These are phyloP conservation scores for Asobara japonica DNA, from an alignment of 1,140 invertebrate species.

Conservation along the genomic window DNA sequence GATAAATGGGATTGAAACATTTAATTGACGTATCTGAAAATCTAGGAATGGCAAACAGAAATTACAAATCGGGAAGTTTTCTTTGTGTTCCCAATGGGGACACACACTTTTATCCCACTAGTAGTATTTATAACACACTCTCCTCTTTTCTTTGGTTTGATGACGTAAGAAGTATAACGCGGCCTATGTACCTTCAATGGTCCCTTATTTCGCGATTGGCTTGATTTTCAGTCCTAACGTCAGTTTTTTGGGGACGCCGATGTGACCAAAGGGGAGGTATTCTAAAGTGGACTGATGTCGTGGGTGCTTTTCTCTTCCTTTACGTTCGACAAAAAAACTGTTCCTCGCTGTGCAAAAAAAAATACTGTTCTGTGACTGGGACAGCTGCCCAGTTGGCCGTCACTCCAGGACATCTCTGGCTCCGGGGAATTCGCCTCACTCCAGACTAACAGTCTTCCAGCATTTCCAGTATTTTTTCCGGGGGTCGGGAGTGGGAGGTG, in stretches of 20 bases:
- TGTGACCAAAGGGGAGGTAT: too few species aligned
- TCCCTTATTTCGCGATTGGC: too few species aligned
- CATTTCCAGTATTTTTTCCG: constrained; percentile 5
- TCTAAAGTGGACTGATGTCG: constrained; percentile 50
- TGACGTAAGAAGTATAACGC: too few species aligned
- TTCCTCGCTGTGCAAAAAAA: constrained; percentile 23
- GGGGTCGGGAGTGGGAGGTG: not conserved
- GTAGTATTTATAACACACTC: too few species aligned
- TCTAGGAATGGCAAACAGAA: too few species aligned
- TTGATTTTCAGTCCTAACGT: constrained; percentile 46
- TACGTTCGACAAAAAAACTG: constrained; percentile 25
- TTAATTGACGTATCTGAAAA: too few species aligned
- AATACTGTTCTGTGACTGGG: constrained; percentile 46
- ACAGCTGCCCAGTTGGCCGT: constrained; percentile 59
- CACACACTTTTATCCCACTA: too few species aligned
- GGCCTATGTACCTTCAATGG: too few species aligned
- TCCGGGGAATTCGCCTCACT: constrained; percentile 54
- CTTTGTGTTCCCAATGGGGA: too few species aligned
- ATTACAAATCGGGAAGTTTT: too few species aligned
- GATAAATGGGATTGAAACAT: too few species aligned
- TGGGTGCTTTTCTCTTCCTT: not conserved
- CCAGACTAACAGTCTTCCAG: constrained; percentile 45
- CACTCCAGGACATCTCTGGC: constrained; percentile 41
- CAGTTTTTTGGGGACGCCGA: constrained; percentile 5
- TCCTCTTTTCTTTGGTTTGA: too few species aligned